phyloP scores from a whole-genome alignment of 2,113 vertebrate species.

The Martes martes region DNA sequence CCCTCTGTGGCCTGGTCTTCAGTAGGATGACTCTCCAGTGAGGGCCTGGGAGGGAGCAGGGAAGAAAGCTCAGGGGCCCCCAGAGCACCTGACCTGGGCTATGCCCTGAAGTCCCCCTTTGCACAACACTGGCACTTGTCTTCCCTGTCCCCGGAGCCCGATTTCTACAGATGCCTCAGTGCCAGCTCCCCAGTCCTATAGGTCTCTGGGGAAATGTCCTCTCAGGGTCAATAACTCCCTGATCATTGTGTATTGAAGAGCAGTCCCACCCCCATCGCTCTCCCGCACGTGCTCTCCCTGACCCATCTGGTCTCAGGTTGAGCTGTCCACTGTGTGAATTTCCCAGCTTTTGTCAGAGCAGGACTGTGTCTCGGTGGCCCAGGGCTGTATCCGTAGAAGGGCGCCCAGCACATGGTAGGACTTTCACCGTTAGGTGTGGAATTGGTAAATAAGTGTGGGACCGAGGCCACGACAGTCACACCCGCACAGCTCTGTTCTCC shows the following conservation, averaged over 20 bases:
- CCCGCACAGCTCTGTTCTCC: fast-evolving
- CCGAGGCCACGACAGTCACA: fast-evolving
- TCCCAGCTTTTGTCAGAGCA: no score
- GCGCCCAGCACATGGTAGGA: no score
- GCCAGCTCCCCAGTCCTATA: background rate
- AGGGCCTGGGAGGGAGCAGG: fast-evolving
- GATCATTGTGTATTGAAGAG: fast-evolving
- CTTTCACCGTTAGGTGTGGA: background rate
- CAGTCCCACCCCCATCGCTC: no score
- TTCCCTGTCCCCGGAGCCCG: background rate
- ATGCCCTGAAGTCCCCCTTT: fast-evolving
- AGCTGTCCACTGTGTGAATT: no score
- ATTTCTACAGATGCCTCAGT: background rate
- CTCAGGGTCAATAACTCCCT: fast-evolving
- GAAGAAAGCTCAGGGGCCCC: no score
- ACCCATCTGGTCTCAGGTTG: no score
- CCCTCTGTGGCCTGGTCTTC: background rate
- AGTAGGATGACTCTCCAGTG: background rate
- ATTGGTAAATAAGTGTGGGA: background rate
- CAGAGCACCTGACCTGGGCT: background rate
- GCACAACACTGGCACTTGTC: no score
- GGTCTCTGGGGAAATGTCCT: background rate
- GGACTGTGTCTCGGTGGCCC: no score
- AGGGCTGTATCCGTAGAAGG: no score
- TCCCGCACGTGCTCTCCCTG: no score